Evolutionary conservation across 2,888 invertebrate genomes (phyloP), one percentile per base, ranked within the genome.

Genomic region (Saturnia pavonia): DNA sequence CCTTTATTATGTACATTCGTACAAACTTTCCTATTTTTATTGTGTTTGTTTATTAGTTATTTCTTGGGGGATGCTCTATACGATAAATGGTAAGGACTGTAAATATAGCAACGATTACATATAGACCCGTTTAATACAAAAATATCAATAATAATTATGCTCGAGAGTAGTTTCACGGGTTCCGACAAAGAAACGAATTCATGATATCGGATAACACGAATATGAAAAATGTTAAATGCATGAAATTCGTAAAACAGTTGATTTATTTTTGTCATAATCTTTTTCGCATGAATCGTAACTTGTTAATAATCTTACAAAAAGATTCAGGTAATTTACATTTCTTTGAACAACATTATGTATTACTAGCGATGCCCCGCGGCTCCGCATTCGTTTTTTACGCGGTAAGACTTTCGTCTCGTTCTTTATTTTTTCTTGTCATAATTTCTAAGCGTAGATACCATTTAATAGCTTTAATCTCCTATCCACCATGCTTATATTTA

Each of bases 131-230:
- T 54, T 54, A 54, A 54, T 54, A 54, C 22, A 54, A 54, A 22
- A 54, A 12, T 9, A 54, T 54, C 22, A n/a, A 22, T 8, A 54
- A 54, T 54, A 54, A 54, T 54, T 54, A 54, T 54, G n/a, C 22
- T 54, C 22, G 11, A 11, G 54, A 54, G n/a, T 54, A 9, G n/a
- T 22, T n/a, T 54, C 54, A 54, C 48, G 22, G 11, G 54, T 54
- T 54, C 54, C 19, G 54, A 54, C 54, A 54, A 54, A 22, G 54
- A 54, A 54, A 54, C 54, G 22, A 54, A 54, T 54, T 54, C 22
- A 54, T 54, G 22, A n/a, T 54, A 54, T 54, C 22, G 54, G 54
- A 22, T n/a, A 22, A 54, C 22, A 22, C 54, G 22, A 54, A 54
- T 22, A 54, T 54, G 22, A 22, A 54, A 54, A 54, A 54, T 22